Evolutionary conservation across 2,797 vertebrate species (phyloP).

Genomic region (Pyrocephalus nanus): DNA sequence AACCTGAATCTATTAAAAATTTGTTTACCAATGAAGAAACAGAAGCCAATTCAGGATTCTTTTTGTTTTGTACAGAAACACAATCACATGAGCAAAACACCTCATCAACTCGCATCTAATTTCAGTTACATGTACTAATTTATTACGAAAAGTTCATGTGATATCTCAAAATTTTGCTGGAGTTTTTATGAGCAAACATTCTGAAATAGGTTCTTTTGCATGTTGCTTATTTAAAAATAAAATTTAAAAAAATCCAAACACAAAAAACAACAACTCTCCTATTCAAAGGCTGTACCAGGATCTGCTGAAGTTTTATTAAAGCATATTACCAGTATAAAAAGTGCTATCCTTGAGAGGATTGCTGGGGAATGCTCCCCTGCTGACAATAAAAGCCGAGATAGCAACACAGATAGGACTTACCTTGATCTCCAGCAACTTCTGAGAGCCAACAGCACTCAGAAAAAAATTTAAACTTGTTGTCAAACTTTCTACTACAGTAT

Average conservation of each 20-base stretch:
- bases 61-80: not conserved
- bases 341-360: not conserved
- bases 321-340: not conserved
- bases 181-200: not conserved
- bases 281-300: not conserved
- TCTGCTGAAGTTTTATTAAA: not conserved
- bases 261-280: not conserved
- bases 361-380: not conserved
- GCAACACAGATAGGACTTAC: not conserved
- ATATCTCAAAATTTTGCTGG: not conserved
- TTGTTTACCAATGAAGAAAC: slow-evolving; percentile 36
- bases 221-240: not conserved
- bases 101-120: not conserved
- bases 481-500: not conserved
- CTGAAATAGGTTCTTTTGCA: not conserved
- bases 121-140: not conserved
- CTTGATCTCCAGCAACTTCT: not conserved
- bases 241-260: no score
- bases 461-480: not conserved
- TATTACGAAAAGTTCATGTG: not conserved
- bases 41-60: slow-evolving; percentile 34
- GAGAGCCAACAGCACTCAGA: not conserved
- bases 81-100: not conserved
- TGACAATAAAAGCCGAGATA: not conserved
- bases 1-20: slow-evolving; percentile 50